phyloP scores from a whole-genome alignment of 2,888 invertebrate genomes.

The Mythimna loreyi region DNA sequence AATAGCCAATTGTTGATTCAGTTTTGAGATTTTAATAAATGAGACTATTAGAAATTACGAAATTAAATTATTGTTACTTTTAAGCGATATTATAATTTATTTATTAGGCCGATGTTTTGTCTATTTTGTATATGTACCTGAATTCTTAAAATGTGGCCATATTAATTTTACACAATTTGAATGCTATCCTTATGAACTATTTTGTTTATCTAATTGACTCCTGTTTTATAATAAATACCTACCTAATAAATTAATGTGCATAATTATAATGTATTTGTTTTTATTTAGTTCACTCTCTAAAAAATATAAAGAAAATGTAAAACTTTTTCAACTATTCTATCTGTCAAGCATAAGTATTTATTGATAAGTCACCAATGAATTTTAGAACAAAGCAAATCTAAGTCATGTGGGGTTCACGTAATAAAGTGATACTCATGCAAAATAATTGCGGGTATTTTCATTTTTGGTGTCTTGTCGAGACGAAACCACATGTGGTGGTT shows the following conservation, averaged over 20 bases:
- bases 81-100: constrained; percentile 81
- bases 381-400: background rate
- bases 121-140: constrained; percentile 89
- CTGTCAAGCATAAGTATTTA: background rate
- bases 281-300: constrained; percentile 32
- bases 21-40: constrained; percentile 84
- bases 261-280: constrained; percentile 74
- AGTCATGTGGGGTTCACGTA: background rate
- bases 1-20: constrained; percentile 77
- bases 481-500: too few species aligned
- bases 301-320: background rate
- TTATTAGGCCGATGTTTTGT: constrained; percentile 81
- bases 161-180: constrained; percentile 82
- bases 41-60: constrained; percentile 86
- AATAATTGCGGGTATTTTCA: background rate
- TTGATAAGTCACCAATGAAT: constrained; percentile 15
- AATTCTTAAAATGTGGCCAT: constrained; percentile 89
- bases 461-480: background rate
- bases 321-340: too few species aligned
- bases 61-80: constrained; percentile 87
- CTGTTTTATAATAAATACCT: constrained; percentile 85
- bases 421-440: background rate
- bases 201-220: constrained; percentile 83
- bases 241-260: constrained; percentile 86
- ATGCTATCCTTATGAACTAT: constrained; percentile 78